Base-by-base conservation (phyloP, 2,888 invertebrate genomes). In the Xestoiulus laeticollis region DNA sequence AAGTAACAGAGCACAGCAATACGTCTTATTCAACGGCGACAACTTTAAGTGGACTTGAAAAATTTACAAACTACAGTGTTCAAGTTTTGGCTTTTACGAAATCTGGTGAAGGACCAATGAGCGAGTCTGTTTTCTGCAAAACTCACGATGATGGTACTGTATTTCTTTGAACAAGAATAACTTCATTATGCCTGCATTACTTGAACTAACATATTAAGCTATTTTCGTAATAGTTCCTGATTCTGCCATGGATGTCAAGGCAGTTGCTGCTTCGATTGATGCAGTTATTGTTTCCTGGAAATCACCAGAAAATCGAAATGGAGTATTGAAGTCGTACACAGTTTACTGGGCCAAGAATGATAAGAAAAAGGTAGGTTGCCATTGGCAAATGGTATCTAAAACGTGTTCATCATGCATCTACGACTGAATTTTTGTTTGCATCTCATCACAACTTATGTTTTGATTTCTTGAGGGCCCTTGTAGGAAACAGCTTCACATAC, bases 241-340 rank as follows among this genome's bases (percentile, higher is more conserved):
- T 93, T 95, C 97, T 16, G 98, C 98, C 78, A 95, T 96, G 89
- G 96, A 97, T 87, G 96, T 98, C 5, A 99, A 98, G 92, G 97
- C 98, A 22, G 93, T 98, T 78, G 96, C 98, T 14, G 97, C 97
- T 95, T 97, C 97, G 87, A 94, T 94, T 33, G 97, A 96, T 91
- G 96, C 97, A 4, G 97, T 98, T 91, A 94, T 98, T 26, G 96
- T 98, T 0, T 96, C 97, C 87, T 99, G 99, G 99, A 95, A 96
- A 91, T 96, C 97, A 90, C 98, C 98, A 90, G 95, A 95, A 91
- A 96, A 96, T 90, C 97, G 97, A 87, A 98, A 98, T 91, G 99
- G 99, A 68, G 95, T 98, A 87, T 95, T 98, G 89, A 96, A 95
- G 85, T 97, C 97, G 91, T 99, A 98, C 93, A 97, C 96, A 33